Percentiles rank a stretch among this genome's conserved stretches.
phyloP scores from a whole-genome alignment of 2,113 vertebrate species.

The Barnardius zonarius region DNA sequence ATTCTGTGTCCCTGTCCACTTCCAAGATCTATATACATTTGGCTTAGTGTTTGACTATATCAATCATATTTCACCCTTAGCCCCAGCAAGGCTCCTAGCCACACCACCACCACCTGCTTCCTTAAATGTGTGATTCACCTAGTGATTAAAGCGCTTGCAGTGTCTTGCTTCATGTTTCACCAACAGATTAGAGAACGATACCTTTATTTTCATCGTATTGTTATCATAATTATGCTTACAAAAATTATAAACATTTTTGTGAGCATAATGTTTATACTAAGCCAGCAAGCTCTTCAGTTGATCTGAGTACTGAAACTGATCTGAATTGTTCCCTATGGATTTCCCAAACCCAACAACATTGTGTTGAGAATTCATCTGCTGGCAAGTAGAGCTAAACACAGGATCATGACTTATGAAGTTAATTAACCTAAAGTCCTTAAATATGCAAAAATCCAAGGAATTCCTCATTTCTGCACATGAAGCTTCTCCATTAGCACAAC shows the following conservation, averaged over 20 bases:
- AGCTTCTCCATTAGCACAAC: background rate
- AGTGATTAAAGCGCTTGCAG: background rate
- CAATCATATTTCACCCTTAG: background rate
- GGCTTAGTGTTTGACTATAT: background rate
- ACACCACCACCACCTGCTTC: background rate
- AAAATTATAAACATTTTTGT: background rate
- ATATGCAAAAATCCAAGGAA: background rate
- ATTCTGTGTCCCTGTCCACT: background rate
- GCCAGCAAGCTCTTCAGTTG: background rate
- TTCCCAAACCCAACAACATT: background rate
- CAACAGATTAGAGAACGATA: background rate
- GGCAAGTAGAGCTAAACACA: background rate
- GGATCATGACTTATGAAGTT: background rate
- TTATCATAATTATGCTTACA: background rate
- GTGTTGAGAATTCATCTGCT: background rate
- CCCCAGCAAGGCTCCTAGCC: background rate
- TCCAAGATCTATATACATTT: background rate
- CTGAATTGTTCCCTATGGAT: background rate
- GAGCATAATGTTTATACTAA: background rate
- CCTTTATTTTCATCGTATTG: background rate
- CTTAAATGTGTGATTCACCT: accelerated
- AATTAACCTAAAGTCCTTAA: background rate
- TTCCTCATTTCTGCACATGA: background rate
- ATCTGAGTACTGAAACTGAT: background rate
- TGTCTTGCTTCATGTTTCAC: background rate